Evolutionary conservation across 2,888 invertebrate genomes (phyloP), one percentile per base, ranked within the genome.

Genomic region (Sipha maydis): DNA sequence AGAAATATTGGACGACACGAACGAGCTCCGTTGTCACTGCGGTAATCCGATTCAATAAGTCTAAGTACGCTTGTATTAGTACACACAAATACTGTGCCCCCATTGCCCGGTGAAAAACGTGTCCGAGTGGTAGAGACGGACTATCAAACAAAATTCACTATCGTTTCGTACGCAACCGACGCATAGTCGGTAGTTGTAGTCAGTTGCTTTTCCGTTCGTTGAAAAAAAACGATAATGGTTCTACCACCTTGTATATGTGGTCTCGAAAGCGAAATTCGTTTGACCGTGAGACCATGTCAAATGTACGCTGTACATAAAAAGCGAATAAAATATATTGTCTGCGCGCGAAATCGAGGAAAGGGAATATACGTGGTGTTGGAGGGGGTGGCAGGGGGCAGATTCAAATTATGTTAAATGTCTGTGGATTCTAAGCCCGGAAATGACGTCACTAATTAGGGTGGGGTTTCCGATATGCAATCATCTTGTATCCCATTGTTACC

Each of bases 361-460:
- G 25, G 56, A 34, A 38, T 17, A 28, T 54, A 25, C 8, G 19
- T 41, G 19, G 34, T 34, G 34, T 34, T 14, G 0, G 19, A n/a
- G 67, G 14, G 14, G 3, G 48, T 2, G 48, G 48, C 14, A 14
- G 38, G 31, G 14, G 54, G 85, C n/a, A 34, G 34, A 80, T 88
- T 79, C 61, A 34, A 88, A 88, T 80, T 61, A 88, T 31, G 48
- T 75, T 80, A 88, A 88, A 88, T 73, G 88, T 82, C 88, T 48
- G 75, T 80, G 67, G 73, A 88, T 82, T 80, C 75, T 61, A 73
- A 82, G 80, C 88, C 88, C 88, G 88, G 88, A 88, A 88, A 88
- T 82, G 88, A 82, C 88, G 88, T 88, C 88, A 88, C 88, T 86
- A 88, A 88, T 88, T 88, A 82, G 82, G 88, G 88, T 82, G 80